A percentile compares a stretch with the other conserved stretches of the same genome.
Evolutionary conservation across 2,797 vertebrate species (phyloP).

Genomic region (Okamejei kenojei): DNA sequence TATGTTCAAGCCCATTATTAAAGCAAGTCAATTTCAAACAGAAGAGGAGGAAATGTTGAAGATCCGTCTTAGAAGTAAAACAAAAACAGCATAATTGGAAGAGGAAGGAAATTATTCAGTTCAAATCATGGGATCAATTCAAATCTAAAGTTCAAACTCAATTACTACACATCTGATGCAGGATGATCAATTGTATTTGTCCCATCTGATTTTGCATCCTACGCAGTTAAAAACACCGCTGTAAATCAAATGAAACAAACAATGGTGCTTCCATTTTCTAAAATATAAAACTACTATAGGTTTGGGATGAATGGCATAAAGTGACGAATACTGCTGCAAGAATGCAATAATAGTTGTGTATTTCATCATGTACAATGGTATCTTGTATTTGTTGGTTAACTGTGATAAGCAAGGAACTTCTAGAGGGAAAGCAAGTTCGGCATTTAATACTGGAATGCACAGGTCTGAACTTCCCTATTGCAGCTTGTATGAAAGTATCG

Average conservation of each 20-base stretch:
- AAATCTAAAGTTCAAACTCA: neutral
- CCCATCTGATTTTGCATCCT: neutral
- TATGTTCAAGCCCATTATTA: neutral
- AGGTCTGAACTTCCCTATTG: neutral
- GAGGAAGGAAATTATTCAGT: neutral
- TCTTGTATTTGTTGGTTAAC: neutral
- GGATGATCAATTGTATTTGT: neutral
- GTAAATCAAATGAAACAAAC: conserved; percentile 10
- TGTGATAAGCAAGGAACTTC: neutral
- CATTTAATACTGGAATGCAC: neutral
- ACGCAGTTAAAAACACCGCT: neutral
- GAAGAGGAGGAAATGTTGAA: neutral
- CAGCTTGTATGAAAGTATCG: too few species aligned
- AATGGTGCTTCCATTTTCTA: neutral
- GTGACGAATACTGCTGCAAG: neutral
- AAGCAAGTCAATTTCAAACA: neutral
- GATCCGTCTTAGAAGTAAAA: neutral
- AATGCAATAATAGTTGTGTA: neutral
- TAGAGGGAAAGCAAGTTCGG: neutral
- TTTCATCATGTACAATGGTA: neutral
- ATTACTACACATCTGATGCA: too few species aligned
- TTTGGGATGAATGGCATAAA: neutral
- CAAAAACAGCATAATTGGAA: neutral
- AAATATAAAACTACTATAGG: neutral
- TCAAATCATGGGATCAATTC: neutral